Evolutionary conservation across 2,888 invertebrate species (phyloP), one percentile per base, ranked within the genome.

Genomic region (Dolichopus griseipennis): DNA sequence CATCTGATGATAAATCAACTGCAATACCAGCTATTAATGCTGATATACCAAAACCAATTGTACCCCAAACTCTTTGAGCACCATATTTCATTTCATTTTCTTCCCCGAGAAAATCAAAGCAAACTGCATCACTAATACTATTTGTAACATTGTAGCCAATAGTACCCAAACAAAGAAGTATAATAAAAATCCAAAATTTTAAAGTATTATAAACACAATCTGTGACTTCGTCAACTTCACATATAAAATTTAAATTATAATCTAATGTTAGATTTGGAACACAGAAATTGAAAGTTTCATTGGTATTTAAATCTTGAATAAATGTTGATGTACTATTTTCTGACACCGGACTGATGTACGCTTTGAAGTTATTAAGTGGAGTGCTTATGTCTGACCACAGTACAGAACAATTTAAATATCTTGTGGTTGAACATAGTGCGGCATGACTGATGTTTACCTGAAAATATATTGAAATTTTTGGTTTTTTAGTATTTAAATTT

Each of bases 41-140:
- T 0, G 91, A 87, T 6, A 86, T 72, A 0, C 92, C 92, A 74
- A 91, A 93, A 0, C 92, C 92, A 6, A 89, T 86, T 0, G 92
- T 91, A 6, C 92, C 93, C 90, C 91, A 92, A 0, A 92, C 90
- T 21, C 93, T 83, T 76, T 93, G 92, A 9, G 86, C 85, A 0
- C 93, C 92, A 75, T 92, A 93, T 69, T 85, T 84, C 73, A 86
- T 85, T 67, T 89, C 86, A 18, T 86, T 84, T 0, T 87, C 85
- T 6, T 87, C 85, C 18, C 91, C 92, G 61, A 96, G 83, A 33
- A 93, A 87, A 79, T 95, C 92, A 76, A 95, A 95, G 78, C 94
- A 93, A 41, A 95, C 89, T 0, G 95, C 93, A 79, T 96, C 96
- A 61, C 92, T 91, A 61, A 95, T 89, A 65, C 91, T 92, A 75